Conservation (phyloP, 2,888 invertebrate genomes). For the Heterodera filipjevi region DNA sequence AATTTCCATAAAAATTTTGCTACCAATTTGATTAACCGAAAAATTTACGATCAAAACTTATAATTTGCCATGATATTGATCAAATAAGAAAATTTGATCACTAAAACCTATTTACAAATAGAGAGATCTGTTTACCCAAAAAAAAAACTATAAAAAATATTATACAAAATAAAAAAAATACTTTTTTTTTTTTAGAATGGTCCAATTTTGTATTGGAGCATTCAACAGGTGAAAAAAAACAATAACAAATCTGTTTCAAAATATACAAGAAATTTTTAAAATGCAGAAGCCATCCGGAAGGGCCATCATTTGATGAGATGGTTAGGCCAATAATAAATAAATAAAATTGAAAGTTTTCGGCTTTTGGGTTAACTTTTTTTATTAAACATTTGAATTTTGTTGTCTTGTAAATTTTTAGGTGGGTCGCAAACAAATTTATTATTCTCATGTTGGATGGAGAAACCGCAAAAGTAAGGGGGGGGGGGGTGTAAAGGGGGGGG, state of each 20-base stretch:
- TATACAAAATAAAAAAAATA: too few species aligned
- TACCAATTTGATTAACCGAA: too few species aligned
- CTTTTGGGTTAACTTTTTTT: neutral
- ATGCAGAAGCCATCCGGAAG: constrained; percentile 1
- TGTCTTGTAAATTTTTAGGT: neutral
- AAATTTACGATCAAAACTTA: too few species aligned
- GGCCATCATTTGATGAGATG: constrained; percentile 7
- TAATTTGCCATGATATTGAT: too few species aligned
- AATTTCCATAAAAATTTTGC: too few species aligned
- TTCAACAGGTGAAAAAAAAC: neutral
- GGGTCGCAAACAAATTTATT: neutral
- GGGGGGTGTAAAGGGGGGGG: too few species aligned
- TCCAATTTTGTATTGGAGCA: neutral
- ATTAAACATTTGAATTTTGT: neutral
- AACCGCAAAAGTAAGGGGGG: neutral
- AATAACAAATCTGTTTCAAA: neutral
- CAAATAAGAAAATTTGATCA: too few species aligned
- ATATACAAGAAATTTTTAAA: neutral
- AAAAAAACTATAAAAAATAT: too few species aligned
- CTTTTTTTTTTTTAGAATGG: neutral
- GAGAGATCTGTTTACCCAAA: too few species aligned
- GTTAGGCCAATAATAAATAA: neutral
- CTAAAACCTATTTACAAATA: too few species aligned
- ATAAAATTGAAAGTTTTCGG: neutral
- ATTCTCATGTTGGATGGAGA: constrained; percentile 1